Evolutionary conservation across 2,113 vertebrate genomes (phyloP), one percentile per base, ranked within the genome.

Genomic region (Salvelinus sp.): DNA sequence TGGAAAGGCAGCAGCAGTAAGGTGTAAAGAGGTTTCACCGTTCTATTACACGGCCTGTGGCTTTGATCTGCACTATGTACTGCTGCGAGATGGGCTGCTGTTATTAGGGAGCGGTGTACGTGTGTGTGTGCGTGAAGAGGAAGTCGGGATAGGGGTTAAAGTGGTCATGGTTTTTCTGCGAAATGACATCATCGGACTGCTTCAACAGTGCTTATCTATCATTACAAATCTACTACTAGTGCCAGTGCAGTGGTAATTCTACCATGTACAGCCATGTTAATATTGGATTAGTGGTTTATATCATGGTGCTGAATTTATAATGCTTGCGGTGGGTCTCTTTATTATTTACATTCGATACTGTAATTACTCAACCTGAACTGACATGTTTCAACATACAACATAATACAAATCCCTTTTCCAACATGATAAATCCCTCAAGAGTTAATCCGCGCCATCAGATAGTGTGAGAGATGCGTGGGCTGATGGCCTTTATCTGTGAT

Each of bases 21-120:
- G 86, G 88, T 91, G 88, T 86, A 88, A 91, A 92, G 85, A 88
- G 88, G 86, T 91, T 80, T 81, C 80, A 82, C 84, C 77, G 74
- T 85, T 87, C 83, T 74, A 44, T 83, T 64, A 70, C 83, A 85
- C 76, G 76, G 76, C 84, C 75, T 75, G 80, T 82, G 83, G 80
- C 76, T 82, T 80, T 65, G 74, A 48, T 6, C 54, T 57, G 54
- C 54, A 57, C 54, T 20, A 79, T 83, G 60, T 18, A 54, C 50
- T 54, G 50, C 58, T 62, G 58, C 10, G 58, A 62, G 58, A 23
- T 9, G n/a, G 20, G n/a, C 20, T 23, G 58, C 20, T 62, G 18
- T 62, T 62, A 23, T 62, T 22, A 62, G 20, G 16, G 16, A 4
- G 50, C 1, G 3, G 50, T 54, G 3, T 1, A 2, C 16, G 48